Percentiles rank a stretch among this genome's conserved stretches.
Conservation (phyloP, 37 sponge, comb jelly and placozoan genomes). For the Aplysina aerophoba region DNA sequence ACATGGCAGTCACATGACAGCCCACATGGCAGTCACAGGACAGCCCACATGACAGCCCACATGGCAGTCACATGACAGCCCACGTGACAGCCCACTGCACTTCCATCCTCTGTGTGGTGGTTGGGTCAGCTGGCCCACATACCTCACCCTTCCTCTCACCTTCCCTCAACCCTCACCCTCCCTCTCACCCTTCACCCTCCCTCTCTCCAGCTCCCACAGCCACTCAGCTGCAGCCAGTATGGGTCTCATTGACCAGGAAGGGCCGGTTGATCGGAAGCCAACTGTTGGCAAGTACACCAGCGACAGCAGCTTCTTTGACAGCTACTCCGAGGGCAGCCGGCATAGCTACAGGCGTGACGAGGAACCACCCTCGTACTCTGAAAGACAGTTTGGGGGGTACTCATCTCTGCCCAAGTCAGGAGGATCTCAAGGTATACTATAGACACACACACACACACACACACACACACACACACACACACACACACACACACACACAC, state of each 20-base stretch:
- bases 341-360: background rate
- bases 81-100: too few relatives aligned
- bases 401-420: background rate
- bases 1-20: too few relatives aligned
- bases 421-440: too few relatives aligned
- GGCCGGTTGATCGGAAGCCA: constrained; percentile 39
- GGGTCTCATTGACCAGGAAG: constrained; percentile 82
- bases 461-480: too few relatives aligned
- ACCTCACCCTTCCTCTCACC: background rate
- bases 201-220: constrained; percentile 40
- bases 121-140: too few relatives aligned
- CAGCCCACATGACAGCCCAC: too few relatives aligned
- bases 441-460: too few relatives aligned
- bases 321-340: background rate
- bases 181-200: background rate
- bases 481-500: too few relatives aligned
- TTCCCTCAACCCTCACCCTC: background rate
- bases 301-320: constrained; percentile 3
- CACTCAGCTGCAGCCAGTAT: constrained; percentile 86
- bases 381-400: background rate
- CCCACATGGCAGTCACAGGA: too few relatives aligned
- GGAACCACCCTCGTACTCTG: constrained; percentile 18
- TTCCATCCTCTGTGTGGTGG: too few relatives aligned
- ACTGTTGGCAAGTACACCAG: background rate
- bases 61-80: too few relatives aligned